A percentile compares a stretch with the other conserved stretches of the same genome.
These are phyloP conservation scores for Branchinecta lindahli DNA, from an alignment of 1,140 invertebrate species.

Conservation along the genomic window DNA sequence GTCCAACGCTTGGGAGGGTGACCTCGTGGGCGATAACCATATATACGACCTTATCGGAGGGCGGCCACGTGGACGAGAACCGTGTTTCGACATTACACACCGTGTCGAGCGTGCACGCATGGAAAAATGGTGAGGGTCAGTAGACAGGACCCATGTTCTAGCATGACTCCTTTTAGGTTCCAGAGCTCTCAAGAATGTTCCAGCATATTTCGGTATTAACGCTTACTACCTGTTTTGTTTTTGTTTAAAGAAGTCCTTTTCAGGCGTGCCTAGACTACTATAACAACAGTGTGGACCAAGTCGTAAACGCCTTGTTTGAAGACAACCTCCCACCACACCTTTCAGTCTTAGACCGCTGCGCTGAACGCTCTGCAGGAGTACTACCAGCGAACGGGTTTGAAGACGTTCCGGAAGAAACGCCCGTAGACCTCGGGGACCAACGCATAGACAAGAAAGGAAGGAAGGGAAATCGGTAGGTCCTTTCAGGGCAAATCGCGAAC, in stretches of 20 bases:
- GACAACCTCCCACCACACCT: conserved; percentile 42
- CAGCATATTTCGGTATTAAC: too few relatives aligned
- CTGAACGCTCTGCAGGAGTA: neutral
- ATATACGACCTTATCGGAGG: too few relatives aligned
- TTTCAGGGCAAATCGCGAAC: neutral
- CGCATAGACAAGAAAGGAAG: neutral
- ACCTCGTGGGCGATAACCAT: too few relatives aligned
- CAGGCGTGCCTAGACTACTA: conserved; percentile 56
- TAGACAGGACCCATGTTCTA: too few relatives aligned
- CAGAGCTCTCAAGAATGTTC: too few relatives aligned
- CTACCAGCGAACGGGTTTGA: neutral
- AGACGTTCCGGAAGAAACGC: neutral
- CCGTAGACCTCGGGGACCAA: neutral
- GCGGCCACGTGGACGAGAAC: too few relatives aligned
- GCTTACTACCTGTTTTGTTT: too few relatives aligned
- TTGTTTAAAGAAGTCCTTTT: neutral
- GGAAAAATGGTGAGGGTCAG: too few relatives aligned
- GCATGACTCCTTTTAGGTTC: too few relatives aligned
- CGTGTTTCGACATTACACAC: too few relatives aligned
- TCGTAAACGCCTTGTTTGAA: conserved; percentile 65
- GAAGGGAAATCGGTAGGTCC: neutral
- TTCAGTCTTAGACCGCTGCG: neutral
- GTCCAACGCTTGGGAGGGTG: too few relatives aligned
- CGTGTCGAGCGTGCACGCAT: too few relatives aligned
- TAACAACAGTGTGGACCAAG: conserved; percentile 48